Percentiles rank a stretch among this genome's conserved stretches.
Evolutionary conservation across 2,113 vertebrate genomes (phyloP).

Genomic region (Xyliphius kryptos): DNA sequence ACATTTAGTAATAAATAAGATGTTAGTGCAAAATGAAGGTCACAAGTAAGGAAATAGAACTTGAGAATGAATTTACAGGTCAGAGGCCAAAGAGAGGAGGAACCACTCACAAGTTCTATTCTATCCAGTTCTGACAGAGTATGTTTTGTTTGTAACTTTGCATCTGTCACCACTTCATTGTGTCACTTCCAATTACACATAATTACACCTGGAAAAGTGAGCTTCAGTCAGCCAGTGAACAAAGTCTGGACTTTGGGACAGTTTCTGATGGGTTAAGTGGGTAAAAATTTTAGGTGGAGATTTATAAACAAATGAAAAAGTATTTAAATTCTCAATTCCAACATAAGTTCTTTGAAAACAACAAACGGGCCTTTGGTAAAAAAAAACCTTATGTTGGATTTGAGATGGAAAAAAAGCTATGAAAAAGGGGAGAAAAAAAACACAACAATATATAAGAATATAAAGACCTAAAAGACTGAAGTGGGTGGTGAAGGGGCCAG

Average conservation of each 20-base stretch:
- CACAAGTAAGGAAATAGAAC: neutral
- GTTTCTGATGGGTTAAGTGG: constrained; percentile 46
- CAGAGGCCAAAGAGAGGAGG: constrained; percentile 28
- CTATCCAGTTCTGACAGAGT: constrained; percentile 15
- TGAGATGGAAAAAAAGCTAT: too few species aligned
- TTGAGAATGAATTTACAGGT: constrained; percentile 24
- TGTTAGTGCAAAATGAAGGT: neutral
- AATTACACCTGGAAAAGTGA: constrained; percentile 62
- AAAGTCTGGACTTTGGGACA: constrained; percentile 53
- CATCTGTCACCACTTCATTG: constrained; percentile 67
- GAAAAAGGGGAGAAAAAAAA: too few species aligned
- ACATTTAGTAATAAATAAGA: too few species aligned
- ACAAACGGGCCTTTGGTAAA: too few species aligned
- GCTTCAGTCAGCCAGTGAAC: constrained; percentile 50
- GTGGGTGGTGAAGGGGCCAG: too few species aligned
- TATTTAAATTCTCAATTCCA: too few species aligned
- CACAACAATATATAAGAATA: too few species aligned
- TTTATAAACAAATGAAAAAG: too few species aligned
- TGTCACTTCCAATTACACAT: constrained; percentile 62
- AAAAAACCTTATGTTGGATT: too few species aligned
- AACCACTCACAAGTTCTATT: constrained; percentile 9
- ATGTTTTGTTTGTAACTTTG: constrained; percentile 33
- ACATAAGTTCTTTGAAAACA: too few species aligned
- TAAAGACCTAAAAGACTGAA: too few species aligned
- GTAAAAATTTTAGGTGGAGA: too few species aligned